phyloP scores from a whole-genome alignment of 2,797 vertebrate genomes.

The Synaphobranchus kaupii region DNA sequence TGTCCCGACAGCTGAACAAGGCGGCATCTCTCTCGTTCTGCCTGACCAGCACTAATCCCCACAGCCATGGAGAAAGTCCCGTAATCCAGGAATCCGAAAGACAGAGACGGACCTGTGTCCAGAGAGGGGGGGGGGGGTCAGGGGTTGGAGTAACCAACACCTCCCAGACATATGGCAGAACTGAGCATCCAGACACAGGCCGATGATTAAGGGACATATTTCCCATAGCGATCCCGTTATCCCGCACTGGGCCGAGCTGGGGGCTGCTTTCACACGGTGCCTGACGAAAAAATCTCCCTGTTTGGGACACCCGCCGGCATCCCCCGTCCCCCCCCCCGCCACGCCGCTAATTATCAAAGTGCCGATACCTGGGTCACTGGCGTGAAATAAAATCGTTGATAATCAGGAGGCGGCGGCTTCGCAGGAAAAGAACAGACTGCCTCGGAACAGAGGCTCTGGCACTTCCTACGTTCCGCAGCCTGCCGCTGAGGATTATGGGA shows the following conservation, averaged over 20 bases:
- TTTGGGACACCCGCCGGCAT: not conserved
- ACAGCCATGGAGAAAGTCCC: constrained; percentile 3
- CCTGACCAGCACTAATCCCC: constrained; percentile 27
- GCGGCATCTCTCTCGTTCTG: constrained; percentile 14
- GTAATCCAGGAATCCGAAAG: constrained; percentile 14
- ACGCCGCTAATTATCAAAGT: not conserved
- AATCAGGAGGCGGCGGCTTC: not conserved
- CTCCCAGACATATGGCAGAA: constrained; percentile 26
- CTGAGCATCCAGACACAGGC: constrained; percentile 3
- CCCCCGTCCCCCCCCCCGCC: not conserved
- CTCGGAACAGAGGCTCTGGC: not conserved
- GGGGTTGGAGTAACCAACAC: constrained; percentile 26
- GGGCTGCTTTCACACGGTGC: not conserved
- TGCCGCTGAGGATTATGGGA: not conserved
- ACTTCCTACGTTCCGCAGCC: not conserved
- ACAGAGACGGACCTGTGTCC: not conserved
- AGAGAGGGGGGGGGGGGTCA: too few relatives aligned
- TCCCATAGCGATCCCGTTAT: constrained; percentile 36
- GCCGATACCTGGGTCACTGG: not conserved
- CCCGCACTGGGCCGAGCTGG: not conserved
- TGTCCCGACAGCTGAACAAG: constrained; percentile 19
- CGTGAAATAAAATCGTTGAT: not conserved
- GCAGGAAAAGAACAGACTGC: not conserved
- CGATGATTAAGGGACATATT: constrained; percentile 34
- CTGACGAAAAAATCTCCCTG: constrained; percentile 33